Conservation (phyloP, 2,797 vertebrate species). For the Harpagifer antarcticus region DNA sequence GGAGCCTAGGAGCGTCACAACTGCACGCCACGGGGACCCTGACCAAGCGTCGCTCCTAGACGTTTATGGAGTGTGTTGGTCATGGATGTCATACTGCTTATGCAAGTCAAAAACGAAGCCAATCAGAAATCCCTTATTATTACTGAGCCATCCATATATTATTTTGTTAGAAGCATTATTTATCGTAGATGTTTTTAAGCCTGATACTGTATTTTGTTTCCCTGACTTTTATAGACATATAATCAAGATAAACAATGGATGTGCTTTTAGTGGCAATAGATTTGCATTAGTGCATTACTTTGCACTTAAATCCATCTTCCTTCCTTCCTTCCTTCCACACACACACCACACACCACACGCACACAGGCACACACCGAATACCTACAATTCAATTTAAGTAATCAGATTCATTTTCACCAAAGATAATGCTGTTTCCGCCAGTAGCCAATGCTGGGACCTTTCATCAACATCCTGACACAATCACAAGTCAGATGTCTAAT, state of each 20-base stretch:
- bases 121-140: slow-evolving; percentile 44
- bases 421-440: slow-evolving; percentile 60
- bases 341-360: neutral
- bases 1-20: too few species aligned
- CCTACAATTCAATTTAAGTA: slow-evolving; percentile 68
- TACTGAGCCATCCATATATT: slow-evolving; percentile 28
- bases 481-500: slow-evolving; percentile 73
- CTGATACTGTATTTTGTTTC: slow-evolving; percentile 23
- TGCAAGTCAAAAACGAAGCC: slow-evolving; percentile 34
- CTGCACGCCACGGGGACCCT: too few species aligned
- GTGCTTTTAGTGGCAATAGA: slow-evolving; percentile 59
- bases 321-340: too few species aligned
- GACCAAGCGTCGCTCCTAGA: too few species aligned
- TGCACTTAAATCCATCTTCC: slow-evolving; percentile 33
- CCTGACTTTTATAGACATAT: slow-evolving; percentile 41
- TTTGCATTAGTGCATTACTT: slow-evolving; percentile 61
- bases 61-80: too few species aligned
- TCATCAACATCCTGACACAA: slow-evolving; percentile 75
- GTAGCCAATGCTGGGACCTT: slow-evolving; percentile 56
- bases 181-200: slow-evolving; percentile 35
- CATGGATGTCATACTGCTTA: slow-evolving; percentile 30
- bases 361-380: slow-evolving; percentile 14
- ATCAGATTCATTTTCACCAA: slow-evolving; percentile 71
- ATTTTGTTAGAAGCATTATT: slow-evolving; percentile 35
- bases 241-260: slow-evolving; percentile 36